Evolutionary conservation across 2,888 invertebrate genomes (phyloP).

Genomic region (Pomacea canaliculata): DNA sequence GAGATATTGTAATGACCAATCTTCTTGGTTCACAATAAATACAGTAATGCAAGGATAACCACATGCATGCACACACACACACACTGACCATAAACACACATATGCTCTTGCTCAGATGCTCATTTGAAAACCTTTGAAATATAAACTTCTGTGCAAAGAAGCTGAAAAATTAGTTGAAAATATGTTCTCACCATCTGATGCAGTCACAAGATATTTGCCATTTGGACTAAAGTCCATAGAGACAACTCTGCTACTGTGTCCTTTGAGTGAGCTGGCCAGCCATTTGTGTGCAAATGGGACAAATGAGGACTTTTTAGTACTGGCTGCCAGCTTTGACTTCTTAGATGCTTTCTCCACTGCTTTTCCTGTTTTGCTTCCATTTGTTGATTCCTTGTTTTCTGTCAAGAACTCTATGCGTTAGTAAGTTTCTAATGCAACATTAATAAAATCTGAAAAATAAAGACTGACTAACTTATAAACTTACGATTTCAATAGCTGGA

Average conservation of each 20-base stretch:
- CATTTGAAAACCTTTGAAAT: not conserved
- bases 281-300: constrained; percentile 79
- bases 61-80: too few species aligned
- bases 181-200: constrained; percentile 81
- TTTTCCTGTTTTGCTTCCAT: constrained; percentile 9
- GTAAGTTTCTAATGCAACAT: not conserved
- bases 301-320: constrained; percentile 42
- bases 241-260: constrained; percentile 81
- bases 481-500: not conserved
- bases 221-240: constrained; percentile 87
- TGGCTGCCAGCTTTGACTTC: constrained; percentile 23
- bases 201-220: constrained; percentile 87
- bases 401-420: not conserved
- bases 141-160: not conserved
- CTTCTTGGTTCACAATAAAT: too few species aligned
- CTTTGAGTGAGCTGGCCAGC: constrained; percentile 84
- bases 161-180: not conserved
- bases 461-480: not conserved
- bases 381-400: constrained; percentile 19
- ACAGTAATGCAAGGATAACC: too few species aligned
- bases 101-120: too few species aligned
- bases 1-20: too few species aligned
- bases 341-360: constrained; percentile 34
- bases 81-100: too few species aligned
- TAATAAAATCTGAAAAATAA: not conserved